Evolutionary conservation across 2,113 vertebrate genomes (phyloP).

Genomic region (Cercopithecus mona): DNA sequence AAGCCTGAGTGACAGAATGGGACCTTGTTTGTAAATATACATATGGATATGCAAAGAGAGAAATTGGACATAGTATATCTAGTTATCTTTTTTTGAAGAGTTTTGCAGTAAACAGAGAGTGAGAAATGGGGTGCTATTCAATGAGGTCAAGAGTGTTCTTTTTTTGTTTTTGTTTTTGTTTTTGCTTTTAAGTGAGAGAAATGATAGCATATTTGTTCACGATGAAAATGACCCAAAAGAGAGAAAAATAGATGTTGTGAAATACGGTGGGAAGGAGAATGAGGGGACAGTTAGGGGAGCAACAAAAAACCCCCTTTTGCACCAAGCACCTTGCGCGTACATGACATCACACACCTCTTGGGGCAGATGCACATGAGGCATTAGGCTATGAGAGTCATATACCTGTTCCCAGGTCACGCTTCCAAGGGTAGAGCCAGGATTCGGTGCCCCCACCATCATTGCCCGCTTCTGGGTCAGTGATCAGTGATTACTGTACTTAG

Average conservation of each 20-base stretch:
- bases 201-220: too few species aligned
- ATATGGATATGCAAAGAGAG: neutral
- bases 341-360: neutral
- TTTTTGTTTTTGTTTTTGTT: neutral
- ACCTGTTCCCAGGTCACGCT: neutral
- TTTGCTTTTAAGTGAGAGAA: neutral
- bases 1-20: too few species aligned
- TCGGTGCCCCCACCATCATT: neutral
- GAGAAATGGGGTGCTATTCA: neutral
- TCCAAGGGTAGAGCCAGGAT: neutral
- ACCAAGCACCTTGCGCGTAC: too few species aligned
- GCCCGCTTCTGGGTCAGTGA: neutral
- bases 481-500: neutral
- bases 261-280: neutral
- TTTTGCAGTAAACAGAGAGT: neutral
- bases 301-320: too few species aligned
- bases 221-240: neutral
- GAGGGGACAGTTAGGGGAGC: neutral
- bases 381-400: neutral
- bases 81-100: neutral
- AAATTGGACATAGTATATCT: too few species aligned
- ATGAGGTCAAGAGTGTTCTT: neutral
- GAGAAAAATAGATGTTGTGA: neutral
- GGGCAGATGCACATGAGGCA: too few species aligned
- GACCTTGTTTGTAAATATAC: too few species aligned